phyloP scores from a whole-genome alignment of 1,140 invertebrate genomes.

The Sinella curviseta region DNA sequence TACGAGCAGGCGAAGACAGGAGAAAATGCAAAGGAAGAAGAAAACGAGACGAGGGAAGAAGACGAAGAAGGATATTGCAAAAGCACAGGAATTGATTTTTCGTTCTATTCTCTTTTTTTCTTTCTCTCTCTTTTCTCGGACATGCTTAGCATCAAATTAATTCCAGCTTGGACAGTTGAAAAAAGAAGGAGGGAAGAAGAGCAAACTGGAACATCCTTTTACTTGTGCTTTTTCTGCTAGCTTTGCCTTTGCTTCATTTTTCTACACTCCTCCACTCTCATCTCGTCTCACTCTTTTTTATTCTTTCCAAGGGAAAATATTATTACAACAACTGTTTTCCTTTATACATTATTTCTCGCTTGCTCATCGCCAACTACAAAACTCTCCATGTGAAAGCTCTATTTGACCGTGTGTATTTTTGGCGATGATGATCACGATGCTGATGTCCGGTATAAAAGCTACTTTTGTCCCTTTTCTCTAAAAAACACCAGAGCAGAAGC shows the following conservation, averaged over 20 bases:
- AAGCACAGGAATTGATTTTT: conserved; percentile 43
- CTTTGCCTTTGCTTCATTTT: not conserved
- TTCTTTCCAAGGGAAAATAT: not conserved
- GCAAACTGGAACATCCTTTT: not conserved
- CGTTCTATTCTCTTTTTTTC: conserved; percentile 14
- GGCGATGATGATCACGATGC: too few species aligned
- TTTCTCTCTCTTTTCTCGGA: conserved; percentile 12
- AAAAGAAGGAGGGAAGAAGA: conserved; percentile 1
- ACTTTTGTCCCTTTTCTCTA: too few species aligned
- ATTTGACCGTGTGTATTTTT: too few species aligned
- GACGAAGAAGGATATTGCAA: conserved; percentile 43
- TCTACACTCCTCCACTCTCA: too few species aligned
- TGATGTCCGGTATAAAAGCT: too few species aligned
- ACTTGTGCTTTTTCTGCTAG: not conserved
- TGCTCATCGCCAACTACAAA: not conserved
- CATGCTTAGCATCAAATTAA: conserved; percentile 48
- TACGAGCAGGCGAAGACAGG: not conserved
- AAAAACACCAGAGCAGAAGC: too few species aligned
- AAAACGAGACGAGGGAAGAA: conserved; percentile 39
- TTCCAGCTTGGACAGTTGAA: conserved; percentile 41
- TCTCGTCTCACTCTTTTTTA: not conserved
- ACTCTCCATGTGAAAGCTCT: too few species aligned
- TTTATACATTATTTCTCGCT: not conserved
- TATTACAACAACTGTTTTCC: too few species aligned
- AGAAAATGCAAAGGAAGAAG: conserved; percentile 29